phyloP scores from a whole-genome alignment of 2,888 invertebrate species.

The Dendrolimus houi region DNA sequence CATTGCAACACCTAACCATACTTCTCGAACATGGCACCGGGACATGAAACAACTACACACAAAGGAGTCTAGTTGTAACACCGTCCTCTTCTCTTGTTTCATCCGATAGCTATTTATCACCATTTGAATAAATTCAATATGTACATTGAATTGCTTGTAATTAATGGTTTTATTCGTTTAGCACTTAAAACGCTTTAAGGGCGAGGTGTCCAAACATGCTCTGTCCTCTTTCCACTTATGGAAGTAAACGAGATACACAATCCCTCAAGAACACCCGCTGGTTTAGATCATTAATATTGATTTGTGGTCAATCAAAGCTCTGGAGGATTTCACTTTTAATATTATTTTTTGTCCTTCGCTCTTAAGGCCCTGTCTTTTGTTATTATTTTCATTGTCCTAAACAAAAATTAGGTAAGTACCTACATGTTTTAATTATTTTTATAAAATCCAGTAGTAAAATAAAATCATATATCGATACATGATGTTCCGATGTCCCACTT shows the following conservation, averaged over 20 bases:
- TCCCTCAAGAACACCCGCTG: slow-evolving; percentile 63
- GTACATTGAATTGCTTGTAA: slow-evolving; percentile 75
- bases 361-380: slow-evolving; percentile 35
- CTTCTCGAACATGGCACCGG: too few species aligned
- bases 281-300: slow-evolving; percentile 75
- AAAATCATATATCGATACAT: too few species aligned
- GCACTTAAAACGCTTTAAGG: slow-evolving; percentile 74
- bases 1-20: too few species aligned
- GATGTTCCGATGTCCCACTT: too few species aligned
- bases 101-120: slow-evolving; percentile 64
- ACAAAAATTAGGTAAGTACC: too few species aligned
- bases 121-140: slow-evolving; percentile 77
- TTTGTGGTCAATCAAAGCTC: slow-evolving; percentile 77
- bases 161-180: slow-evolving; percentile 77
- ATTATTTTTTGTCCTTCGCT: slow-evolving; percentile 50
- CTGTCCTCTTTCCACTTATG: slow-evolving; percentile 32
- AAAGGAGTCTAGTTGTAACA: too few species aligned
- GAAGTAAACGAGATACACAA: slow-evolving; percentile 33
- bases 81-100: slow-evolving; percentile 44
- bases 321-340: slow-evolving; percentile 73
- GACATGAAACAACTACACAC: too few species aligned
- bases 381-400: too few species aligned
- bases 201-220: slow-evolving; percentile 69
- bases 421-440: too few species aligned
- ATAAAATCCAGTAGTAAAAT: too few species aligned